Base-by-base conservation (phyloP, 2,888 invertebrate genomes). In the Drosophila antonietae region DNA sequence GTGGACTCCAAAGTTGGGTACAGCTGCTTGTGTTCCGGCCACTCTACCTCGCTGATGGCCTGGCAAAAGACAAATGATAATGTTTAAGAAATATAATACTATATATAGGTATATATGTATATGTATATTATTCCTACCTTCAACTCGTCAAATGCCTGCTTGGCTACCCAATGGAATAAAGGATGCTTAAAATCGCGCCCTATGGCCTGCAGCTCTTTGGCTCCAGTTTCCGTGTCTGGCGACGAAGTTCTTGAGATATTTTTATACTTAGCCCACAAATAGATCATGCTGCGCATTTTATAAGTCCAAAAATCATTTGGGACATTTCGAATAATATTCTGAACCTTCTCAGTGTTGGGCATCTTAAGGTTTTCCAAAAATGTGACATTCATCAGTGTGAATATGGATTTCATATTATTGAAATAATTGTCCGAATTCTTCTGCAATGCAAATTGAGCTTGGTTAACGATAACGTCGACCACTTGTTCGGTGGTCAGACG, bases 11-110 rank as follows among this genome's bases (percentile, higher is more conserved):
- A 10, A 31, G 59, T 57, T 15, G 58, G 51, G 31, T 80, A 88
- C 23, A 67, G 18, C 20, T 78, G 70, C 14, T 62, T 53, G 51
- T 88, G 89, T 33, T 77, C 75, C 10, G 84, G 67, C 90, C 89
- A 89, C 56, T 88, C 89, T 47, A 78, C 59, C 41, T 77, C 77
- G 58, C 88, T 88, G 41, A 90, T 83, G 33, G 78, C 80, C 89
- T 89, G 72, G 18, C 7, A 3, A 20, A 31, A 20, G 20, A 12
- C 7, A 18, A 33, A 31, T 46, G 15, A 12, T 15, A 55, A 37
- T 39, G 12, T 35, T 33, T 14, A 20, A 3, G 9, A 10, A 43
- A 46, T 31, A 49, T 10, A 49, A 47, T 49, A 51, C 12, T 12
- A 2, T 9, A 6, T 31, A 18, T 10, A n/a, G 18, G 9, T 44